Evolutionary conservation across 2,888 invertebrate genomes (phyloP).

Genomic region (Acleris emargana): DNA sequence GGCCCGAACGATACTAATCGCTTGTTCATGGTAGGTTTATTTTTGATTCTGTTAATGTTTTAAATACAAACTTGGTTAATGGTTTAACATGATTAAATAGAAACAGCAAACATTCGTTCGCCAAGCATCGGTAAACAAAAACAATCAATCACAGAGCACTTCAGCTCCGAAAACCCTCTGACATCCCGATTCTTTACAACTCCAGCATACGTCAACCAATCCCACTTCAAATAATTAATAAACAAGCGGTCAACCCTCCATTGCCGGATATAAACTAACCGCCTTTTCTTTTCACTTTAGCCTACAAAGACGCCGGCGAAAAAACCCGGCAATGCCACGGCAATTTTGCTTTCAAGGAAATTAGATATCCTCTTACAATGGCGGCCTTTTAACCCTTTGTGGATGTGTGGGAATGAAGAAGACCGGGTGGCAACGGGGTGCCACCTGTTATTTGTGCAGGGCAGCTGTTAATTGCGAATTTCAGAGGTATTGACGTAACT

Average conservation of each 20-base stretch:
- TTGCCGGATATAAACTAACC: conserved; percentile 83
- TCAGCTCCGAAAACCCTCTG: conserved; percentile 40
- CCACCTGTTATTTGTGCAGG: conserved; percentile 49
- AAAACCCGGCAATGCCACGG: conserved; percentile 78
- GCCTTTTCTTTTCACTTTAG: conserved; percentile 81
- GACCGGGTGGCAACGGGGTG: conserved; percentile 52
- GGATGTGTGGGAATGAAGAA: conserved; percentile 71
- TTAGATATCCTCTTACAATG: conserved; percentile 81
- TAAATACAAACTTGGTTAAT: no score
- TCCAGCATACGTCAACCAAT: conserved; percentile 65
- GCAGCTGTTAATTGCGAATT: conserved; percentile 21
- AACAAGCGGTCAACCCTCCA: conserved; percentile 75
- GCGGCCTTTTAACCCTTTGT: conserved; percentile 72
- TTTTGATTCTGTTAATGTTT: no score
- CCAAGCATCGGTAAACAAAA: background rate
- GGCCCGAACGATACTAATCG: no score
- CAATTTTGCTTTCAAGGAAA: conserved; percentile 83
- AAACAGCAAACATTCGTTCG: no score
- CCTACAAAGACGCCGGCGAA: conserved; percentile 65
- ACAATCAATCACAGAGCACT: conserved; percentile 23
- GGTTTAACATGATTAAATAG: no score
- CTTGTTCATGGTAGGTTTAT: no score
- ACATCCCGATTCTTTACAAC: conserved; percentile 38
- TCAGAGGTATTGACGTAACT: background rate
- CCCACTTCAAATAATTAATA: conserved; percentile 81